These are phyloP conservation scores for Steinernema scapterisci DNA, from an alignment of 2,888 invertebrate genomes.

Conservation along the genomic window DNA sequence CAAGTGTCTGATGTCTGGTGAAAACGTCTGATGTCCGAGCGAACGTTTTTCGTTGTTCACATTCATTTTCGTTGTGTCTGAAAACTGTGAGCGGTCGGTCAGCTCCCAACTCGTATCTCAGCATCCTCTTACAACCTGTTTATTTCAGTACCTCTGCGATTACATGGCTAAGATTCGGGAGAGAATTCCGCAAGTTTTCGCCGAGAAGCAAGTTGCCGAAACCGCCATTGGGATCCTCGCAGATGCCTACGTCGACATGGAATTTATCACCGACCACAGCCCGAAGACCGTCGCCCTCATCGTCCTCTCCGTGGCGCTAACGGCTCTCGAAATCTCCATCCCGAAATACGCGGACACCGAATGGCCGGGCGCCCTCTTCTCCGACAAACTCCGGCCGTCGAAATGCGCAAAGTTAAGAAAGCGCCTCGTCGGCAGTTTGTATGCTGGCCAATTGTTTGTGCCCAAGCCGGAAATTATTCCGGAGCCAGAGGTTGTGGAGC, in stretches of 20 bases:
- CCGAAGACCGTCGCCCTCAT: slow-evolving; percentile 28
- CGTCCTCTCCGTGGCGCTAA: not conserved
- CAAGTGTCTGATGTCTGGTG: too few relatives aligned
- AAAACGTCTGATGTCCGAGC: too few relatives aligned
- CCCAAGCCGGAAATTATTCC: too few relatives aligned
- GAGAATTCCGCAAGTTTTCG: not conserved
- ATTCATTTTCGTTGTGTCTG: not conserved
- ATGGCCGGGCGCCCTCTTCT: not conserved
- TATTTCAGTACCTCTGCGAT: slow-evolving; percentile 10
- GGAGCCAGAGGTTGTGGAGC: too few relatives aligned
- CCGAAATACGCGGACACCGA: slow-evolving; percentile 15
- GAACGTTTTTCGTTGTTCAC: too few relatives aligned
- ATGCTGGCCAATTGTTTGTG: not conserved
- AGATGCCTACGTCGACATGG: slow-evolving; percentile 6
- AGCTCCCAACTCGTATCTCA: not conserved
- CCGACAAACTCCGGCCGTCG: not conserved
- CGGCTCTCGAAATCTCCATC: not conserved
- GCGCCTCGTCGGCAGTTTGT: not conserved
- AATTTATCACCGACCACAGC: slow-evolving; percentile 20
- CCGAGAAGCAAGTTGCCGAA: not conserved
- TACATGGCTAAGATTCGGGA: slow-evolving; percentile 16
- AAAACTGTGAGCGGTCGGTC: not conserved
- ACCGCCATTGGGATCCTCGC: slow-evolving; percentile 1
- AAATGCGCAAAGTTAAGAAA: not conserved
- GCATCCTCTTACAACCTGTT: not conserved